These are phyloP conservation scores for Sepioteuthis lessoniana DNA, from an alignment of 2,888 invertebrate genomes.

Conservation along the genomic window DNA sequence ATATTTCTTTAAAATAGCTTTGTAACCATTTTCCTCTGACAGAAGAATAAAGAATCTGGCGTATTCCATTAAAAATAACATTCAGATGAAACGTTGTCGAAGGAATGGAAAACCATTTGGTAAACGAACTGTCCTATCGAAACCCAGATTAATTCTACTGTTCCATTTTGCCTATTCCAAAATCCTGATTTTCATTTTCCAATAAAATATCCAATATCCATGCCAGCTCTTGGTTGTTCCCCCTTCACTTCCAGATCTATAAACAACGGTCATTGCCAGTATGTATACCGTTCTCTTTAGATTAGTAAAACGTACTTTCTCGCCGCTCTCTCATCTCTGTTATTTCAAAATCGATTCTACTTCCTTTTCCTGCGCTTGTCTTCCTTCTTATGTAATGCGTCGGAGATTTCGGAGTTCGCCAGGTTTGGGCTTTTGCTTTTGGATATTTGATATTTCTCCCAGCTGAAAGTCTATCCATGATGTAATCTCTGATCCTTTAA, in stretches of 20 bases:
- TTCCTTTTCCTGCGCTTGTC: background rate
- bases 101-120: no score
- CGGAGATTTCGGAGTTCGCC: background rate
- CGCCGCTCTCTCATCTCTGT: background rate
- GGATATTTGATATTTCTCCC: background rate
- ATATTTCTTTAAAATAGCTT: no score
- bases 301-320: background rate
- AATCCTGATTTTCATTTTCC: no score
- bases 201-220: background rate
- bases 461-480: background rate
- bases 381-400: background rate
- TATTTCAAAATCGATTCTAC: background rate
- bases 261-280: background rate
- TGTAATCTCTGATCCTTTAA: conserved; percentile 23
- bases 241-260: background rate
- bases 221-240: background rate
- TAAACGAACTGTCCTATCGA: no score
- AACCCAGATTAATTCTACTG: no score
- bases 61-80: no score
- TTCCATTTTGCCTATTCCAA: no score
- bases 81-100: no score
- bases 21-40: no score
- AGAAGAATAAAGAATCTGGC: no score
- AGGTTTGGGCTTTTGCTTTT: background rate
- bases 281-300: background rate